phyloP scores from a whole-genome alignment of 2,888 invertebrate species.

The Onchidella celtica region DNA sequence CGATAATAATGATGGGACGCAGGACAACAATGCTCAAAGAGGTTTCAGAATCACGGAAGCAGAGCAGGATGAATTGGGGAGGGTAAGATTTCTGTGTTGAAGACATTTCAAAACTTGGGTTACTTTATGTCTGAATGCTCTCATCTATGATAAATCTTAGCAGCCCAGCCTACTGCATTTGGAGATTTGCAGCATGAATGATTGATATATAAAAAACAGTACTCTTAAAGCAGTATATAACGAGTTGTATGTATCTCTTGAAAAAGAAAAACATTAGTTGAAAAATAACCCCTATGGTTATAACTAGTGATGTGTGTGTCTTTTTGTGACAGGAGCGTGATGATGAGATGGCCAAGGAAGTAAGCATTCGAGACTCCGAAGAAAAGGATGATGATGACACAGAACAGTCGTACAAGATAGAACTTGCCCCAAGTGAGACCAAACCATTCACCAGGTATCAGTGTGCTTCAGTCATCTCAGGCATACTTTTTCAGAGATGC shows the following conservation, averaged over 20 bases:
- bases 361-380: conserved; percentile 65
- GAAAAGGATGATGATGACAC: conserved; percentile 64
- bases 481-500: too few relatives aligned
- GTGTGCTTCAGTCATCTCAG: neutral
- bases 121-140: too few relatives aligned
- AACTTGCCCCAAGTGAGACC: conserved; percentile 78
- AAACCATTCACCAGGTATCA: conserved; percentile 78
- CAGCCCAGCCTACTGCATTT: too few relatives aligned
- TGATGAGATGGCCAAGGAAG: conserved; percentile 74
- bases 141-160: too few relatives aligned
- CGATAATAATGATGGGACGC: conserved; percentile 34
- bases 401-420: conserved; percentile 64
- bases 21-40: conserved; percentile 45
- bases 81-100: conserved; percentile 62
- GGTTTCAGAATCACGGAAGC: conserved; percentile 54
- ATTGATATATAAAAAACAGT: too few relatives aligned
- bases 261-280: too few relatives aligned
- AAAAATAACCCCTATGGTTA: too few relatives aligned
- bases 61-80: conserved; percentile 75
- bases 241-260: too few relatives aligned
- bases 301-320: too few relatives aligned
- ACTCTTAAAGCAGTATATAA: too few relatives aligned
- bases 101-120: too few relatives aligned
- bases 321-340: conserved; percentile 67
- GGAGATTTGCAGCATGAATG: too few relatives aligned